A percentile compares a stretch with the other conserved stretches of the same genome.
Conservation (phyloP, 2,888 invertebrate species). For the Colletes collaris region DNA sequence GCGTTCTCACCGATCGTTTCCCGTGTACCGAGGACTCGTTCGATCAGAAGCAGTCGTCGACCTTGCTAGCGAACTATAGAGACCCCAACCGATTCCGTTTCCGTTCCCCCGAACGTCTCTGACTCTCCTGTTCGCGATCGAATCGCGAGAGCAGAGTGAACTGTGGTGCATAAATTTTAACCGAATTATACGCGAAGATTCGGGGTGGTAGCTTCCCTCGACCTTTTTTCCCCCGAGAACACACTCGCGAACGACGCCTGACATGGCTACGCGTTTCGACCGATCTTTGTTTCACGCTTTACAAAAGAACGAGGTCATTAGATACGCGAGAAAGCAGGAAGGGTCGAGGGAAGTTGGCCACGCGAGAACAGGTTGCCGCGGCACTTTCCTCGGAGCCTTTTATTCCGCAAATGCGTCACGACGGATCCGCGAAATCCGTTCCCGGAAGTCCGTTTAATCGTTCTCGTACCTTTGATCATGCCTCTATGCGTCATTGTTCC, state of each 20-base stretch:
- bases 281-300: slow-evolving; percentile 55
- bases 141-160: no score
- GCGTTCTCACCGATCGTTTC: no score
- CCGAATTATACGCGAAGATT: not conserved
- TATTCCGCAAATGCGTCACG: slow-evolving; percentile 24
- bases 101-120: no score
- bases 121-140: no score
- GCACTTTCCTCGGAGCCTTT: slow-evolving; percentile 25
- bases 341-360: slow-evolving; percentile 64
- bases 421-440: not conserved
- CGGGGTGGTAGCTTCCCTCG: slow-evolving; percentile 44
- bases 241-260: slow-evolving; percentile 48
- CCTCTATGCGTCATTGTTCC: not conserved
- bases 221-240: slow-evolving; percentile 34
- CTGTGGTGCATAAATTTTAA: no score
- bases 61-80: no score
- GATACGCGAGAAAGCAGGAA: slow-evolving; percentile 57
- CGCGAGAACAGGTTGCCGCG: slow-evolving; percentile 37
- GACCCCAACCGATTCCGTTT: no score
- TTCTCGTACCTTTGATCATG: not conserved
- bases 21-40: no score
- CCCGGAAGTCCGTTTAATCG: not conserved
- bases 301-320: slow-evolving; percentile 68
- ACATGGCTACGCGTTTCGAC: slow-evolving; percentile 58
- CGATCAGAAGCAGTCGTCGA: no score